Conservation (phyloP, 1,140 invertebrate species). For the Drosophila watanabei region DNA sequence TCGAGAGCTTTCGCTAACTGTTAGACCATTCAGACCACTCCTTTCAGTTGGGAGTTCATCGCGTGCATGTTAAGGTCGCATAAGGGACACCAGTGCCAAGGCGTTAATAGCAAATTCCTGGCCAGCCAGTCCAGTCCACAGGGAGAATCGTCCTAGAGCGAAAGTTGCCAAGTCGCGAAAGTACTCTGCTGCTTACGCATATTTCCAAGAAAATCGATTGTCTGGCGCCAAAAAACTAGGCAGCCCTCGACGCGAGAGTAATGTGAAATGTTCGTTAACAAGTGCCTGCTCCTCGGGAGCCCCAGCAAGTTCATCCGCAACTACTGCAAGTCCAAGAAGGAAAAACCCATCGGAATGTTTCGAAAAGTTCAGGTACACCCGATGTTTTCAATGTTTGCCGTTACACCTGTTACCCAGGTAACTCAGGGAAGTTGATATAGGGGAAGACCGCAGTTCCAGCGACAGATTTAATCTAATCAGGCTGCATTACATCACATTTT, state of each 20-base stretch:
- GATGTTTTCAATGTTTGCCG: background rate
- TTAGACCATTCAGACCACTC: constrained; percentile 57
- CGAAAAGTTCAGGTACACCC: constrained; percentile 62
- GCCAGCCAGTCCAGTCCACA: constrained; percentile 1
- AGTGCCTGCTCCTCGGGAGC: constrained; percentile 62
- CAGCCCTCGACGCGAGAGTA: constrained; percentile 45
- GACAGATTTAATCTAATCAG: constrained; percentile 67
- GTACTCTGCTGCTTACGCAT: background rate
- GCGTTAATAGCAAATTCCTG: constrained; percentile 54
- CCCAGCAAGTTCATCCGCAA: constrained; percentile 42
- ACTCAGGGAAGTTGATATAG: constrained; percentile 8
- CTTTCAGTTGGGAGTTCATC: constrained; percentile 73
- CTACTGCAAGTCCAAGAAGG: constrained; percentile 41
- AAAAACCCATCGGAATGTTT: constrained; percentile 51
- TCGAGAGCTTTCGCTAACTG: constrained; percentile 49
- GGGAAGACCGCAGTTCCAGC: background rate
- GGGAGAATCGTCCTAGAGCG: constrained; percentile 27
- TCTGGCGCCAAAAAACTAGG: constrained; percentile 63
- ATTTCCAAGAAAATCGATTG: constrained; percentile 56
- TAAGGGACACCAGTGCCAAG: constrained; percentile 42
- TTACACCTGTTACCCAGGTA: constrained; percentile 46
- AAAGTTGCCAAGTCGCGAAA: constrained; percentile 35
- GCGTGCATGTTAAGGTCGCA: constrained; percentile 76
- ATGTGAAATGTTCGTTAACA: constrained; percentile 73
- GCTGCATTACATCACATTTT: constrained; percentile 20